These are phyloP conservation scores for Nylanderia fulva DNA, from an alignment of 1,140 invertebrate species.

Conservation along the genomic window DNA sequence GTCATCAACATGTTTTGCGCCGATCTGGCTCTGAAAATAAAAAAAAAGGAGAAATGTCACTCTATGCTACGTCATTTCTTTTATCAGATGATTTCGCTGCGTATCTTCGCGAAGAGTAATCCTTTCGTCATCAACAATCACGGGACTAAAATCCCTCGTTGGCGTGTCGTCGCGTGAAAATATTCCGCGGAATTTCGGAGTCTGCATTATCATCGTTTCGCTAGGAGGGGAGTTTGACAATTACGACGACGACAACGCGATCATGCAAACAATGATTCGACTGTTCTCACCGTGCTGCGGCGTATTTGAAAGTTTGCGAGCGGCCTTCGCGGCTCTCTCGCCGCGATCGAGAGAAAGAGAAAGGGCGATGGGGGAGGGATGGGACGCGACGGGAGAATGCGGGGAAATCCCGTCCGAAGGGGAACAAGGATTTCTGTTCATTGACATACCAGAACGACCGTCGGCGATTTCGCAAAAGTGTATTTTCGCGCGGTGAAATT, in stretches of 20 bases:
- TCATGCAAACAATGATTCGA: conserved; percentile 74
- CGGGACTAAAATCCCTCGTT: too few species aligned
- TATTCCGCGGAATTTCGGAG: conserved; percentile 47
- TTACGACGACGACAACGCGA: conserved; percentile 38
- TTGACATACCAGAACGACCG: conserved; percentile 68
- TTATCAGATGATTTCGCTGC: conserved; percentile 10
- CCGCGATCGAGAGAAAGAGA: conserved; percentile 68
- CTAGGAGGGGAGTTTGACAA: neutral
- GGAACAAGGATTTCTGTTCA: conserved; percentile 72
- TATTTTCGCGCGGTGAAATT: conserved; percentile 64
- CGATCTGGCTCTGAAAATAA: neutral
- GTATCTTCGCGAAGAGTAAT: conserved; percentile 3
- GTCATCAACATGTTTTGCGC: neutral
- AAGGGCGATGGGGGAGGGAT: conserved; percentile 62
- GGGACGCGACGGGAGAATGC: conserved; percentile 26
- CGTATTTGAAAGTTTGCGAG: conserved; percentile 70
- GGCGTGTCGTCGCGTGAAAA: conserved; percentile 27
- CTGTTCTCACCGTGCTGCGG: conserved; percentile 59
- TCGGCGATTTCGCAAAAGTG: conserved; percentile 70
- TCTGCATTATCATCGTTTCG: conserved; percentile 42
- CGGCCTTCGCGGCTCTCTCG: conserved; percentile 70
- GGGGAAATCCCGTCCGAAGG: conserved; percentile 53
- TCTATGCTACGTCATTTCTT: conserved; percentile 15
- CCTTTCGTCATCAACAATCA: conserved; percentile 25
- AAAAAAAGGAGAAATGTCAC: neutral